Base-by-base conservation (phyloP, 2,797 vertebrate genomes). In the Anguilla obscura region DNA sequence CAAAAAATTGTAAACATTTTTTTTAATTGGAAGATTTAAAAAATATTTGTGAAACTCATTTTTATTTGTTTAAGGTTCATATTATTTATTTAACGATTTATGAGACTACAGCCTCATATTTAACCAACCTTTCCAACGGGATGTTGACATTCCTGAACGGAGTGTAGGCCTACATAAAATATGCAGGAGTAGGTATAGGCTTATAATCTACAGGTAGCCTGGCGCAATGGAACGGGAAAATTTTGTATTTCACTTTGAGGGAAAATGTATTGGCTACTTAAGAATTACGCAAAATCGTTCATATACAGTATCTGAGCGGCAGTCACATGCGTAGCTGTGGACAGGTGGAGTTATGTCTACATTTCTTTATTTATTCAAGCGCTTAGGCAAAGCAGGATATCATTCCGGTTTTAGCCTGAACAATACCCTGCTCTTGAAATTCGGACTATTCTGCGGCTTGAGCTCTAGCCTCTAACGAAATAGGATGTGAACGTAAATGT, bases 311-410 rank as follows among this genome's bases (percentile, higher is more conserved):
- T 50, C 79, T 9, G 16, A 50, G 21, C 2, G 5, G 18, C 79
- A 82, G 16, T 18, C 0, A 40, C 14, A 5, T 7, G 71, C 36
- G 45, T 27, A 36, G 0, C 6, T 50, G 86, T 79, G 14, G 85
- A 52, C 90, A 92, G 95, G 95, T 92, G 93, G 91, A 92, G 89
- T 87, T 84, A 24, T 76, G 36, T 69, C 16, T 83, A 71, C 88
- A 87, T 86, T 93, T 91, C 91, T 94, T 94, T 96, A 95, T 97
- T 97, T 93, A 93, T 93, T 54, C 87, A 91, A 69, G 86, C n/a
- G 69, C 74, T 60, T 79, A 6, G 92, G 92, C 90, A 91, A 89
- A 95, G 91, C 95, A 96, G 96, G 96, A 96, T 95, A 85, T 93
- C 88, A 56, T 91, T 92, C 94, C 96, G 94, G 94, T 27, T 93